Base-by-base conservation (phyloP, 1,140 invertebrate genomes). In the Atopsyche davidsoni region DNA sequence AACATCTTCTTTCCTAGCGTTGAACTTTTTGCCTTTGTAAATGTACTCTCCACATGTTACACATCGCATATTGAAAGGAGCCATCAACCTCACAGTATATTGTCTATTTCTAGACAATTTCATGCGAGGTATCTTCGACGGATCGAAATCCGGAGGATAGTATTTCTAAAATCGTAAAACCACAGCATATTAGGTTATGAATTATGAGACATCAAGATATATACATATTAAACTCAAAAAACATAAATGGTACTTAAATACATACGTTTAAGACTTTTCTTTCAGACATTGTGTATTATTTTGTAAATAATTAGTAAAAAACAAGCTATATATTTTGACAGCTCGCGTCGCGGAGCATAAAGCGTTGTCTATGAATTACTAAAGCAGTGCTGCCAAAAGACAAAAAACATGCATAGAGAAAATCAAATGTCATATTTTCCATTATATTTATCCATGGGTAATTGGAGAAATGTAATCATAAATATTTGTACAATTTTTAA, bases 11-110 rank as follows among this genome's bases (percentile, higher is more conserved):
- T 99, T 98, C 25, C 95, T 75, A 0, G 97, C 96, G 75, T 99
- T 99, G 64, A 99, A 99, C 67, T 99, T 99, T 69, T 98, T 99
- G 11, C 96, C 97, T 77, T 99, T 99, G 68, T 99, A 99, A 64
- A 99, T 99, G 62, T 99, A 99, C 71, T 98, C 96, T 9, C 96
- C 94, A 66, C 97, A 99, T 3, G 96, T 99, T 60, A 90, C 89
- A 66, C 97, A 99, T 60, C 92, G 70, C 95, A 99, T 99, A 65
- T 98, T 99, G 63, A 96, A 98, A 2, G 96, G 96, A 14, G 95
- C 95, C 96, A 99, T 99, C 50, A 98, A 79, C 59, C 97, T 82
- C 28, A 99, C 97, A 14, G 88, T 92, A 64, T 98, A 99, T 68
- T 97, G 94, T 9, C 72, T 64, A 72, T 98, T 98, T 68, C 89